Percentiles rank a stretch among this genome's conserved stretches.
These are phyloP conservation scores for Paratilapia polleni DNA, from an alignment of 2,113 vertebrate genomes.

Conservation along the genomic window DNA sequence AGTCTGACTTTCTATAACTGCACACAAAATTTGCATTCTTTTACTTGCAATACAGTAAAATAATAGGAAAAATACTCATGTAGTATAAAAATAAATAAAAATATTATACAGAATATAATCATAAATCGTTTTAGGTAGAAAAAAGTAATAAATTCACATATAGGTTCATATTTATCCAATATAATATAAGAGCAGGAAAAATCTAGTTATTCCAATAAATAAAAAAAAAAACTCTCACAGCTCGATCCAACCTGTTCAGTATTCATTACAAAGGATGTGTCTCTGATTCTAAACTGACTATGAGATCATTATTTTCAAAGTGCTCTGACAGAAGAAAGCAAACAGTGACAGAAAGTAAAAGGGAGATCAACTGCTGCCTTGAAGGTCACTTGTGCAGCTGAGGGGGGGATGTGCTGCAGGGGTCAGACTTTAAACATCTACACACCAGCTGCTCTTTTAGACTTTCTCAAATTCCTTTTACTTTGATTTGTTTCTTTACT, in stretches of 20 bases:
- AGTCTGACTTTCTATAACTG: neutral
- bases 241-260: neutral
- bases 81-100: neutral
- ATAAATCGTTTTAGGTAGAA: too few species aligned
- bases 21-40: neutral
- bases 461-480: neutral
- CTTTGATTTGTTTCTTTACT: neutral
- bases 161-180: too few species aligned
- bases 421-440: neutral
- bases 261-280: neutral
- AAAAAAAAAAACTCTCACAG: too few species aligned
- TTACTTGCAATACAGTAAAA: neutral
- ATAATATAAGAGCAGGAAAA: too few species aligned
- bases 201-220: too few species aligned
- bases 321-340: neutral
- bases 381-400: neutral
- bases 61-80: neutral
- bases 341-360: neutral
- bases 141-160: too few species aligned
- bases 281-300: neutral
- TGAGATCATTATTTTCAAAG: neutral
- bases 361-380: neutral
- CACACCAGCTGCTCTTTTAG: neutral
- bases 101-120: too few species aligned
- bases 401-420: neutral